Conservation (phyloP, 37 sponge, comb jelly and placozoan genomes). For the Beroe ovata region DNA sequence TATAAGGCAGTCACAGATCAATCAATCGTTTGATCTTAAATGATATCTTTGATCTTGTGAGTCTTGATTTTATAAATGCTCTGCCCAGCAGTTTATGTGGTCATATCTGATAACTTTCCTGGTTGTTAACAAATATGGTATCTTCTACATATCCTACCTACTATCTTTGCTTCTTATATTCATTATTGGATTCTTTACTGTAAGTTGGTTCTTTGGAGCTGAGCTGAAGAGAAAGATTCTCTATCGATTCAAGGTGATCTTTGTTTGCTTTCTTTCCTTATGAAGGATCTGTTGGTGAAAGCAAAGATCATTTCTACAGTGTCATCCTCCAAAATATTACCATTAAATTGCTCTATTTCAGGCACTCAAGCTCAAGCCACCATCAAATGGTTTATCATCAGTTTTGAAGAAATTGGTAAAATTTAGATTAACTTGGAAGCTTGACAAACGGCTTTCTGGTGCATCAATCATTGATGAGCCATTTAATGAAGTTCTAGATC, state of each 20-base stretch:
- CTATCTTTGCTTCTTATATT: conserved; percentile 13
- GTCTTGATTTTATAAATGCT: no score
- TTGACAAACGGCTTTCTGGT: conserved; percentile 52
- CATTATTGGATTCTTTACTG: conserved; percentile 36
- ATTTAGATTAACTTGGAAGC: conserved; percentile 51
- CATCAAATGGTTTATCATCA: conserved; percentile 34
- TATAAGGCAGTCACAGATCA: no score
- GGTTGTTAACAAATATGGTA: conserved; percentile 49
- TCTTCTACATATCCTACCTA: conserved; percentile 24
- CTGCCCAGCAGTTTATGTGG: conserved; percentile 60
- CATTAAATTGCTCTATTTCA: neutral
- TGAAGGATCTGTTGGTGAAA: neutral
- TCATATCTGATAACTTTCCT: conserved; percentile 52
- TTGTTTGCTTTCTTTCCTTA: no score
- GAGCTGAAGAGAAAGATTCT: conserved; percentile 49
- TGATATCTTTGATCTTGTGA: no score
- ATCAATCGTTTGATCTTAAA: no score
- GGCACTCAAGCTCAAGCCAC: conserved; percentile 21
- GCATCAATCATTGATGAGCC: conserved; percentile 51
- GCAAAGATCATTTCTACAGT: neutral
- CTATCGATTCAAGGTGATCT: conserved; percentile 34
- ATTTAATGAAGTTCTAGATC: conserved; percentile 64
- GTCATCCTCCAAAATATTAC: neutral
- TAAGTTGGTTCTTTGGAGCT: conserved; percentile 67
- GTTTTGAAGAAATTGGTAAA: conserved; percentile 22